Evolutionary conservation across 2,797 vertebrate species (phyloP).

Genomic region (Sphenopsis melanotis): DNA sequence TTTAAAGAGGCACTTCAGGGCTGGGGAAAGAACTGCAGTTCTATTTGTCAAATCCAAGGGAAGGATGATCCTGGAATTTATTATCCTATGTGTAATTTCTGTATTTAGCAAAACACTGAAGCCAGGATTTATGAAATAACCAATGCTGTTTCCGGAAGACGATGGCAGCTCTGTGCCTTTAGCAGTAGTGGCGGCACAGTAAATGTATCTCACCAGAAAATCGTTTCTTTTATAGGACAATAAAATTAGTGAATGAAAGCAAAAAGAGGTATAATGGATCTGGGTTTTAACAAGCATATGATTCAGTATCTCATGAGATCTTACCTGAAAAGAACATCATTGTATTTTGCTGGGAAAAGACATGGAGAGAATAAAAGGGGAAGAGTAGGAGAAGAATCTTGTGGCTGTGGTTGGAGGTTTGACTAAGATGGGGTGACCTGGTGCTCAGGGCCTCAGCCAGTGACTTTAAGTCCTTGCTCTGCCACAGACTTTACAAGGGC

Average conservation of each 20-base stretch:
- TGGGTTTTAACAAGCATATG: slow-evolving; percentile 25
- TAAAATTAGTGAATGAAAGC: slow-evolving; percentile 54
- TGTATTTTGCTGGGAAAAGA: background rate
- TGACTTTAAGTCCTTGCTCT: background rate
- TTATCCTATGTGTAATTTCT: background rate
- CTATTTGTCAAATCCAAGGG: background rate
- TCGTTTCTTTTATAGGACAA: slow-evolving; percentile 35
- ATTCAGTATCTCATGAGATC: slow-evolving; percentile 11
- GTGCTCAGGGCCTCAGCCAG: background rate
- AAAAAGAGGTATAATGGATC: slow-evolving; percentile 27
- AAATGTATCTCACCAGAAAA: slow-evolving; percentile 5
- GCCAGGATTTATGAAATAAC: slow-evolving; percentile 5
- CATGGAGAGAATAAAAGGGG: background rate
- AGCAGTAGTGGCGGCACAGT: background rate
- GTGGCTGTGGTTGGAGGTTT: background rate
- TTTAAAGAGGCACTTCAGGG: background rate
- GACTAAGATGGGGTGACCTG: background rate
- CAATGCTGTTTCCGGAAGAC: background rate
- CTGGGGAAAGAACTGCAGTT: background rate
- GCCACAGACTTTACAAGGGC: background rate
- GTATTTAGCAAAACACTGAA: slow-evolving; percentile 4
- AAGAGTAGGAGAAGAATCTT: background rate
- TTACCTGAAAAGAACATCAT: background rate
- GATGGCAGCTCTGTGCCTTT: background rate
- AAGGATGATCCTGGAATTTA: slow-evolving; percentile 11